Conservation (phyloP, 92 coral and sea anemone genomes). For the Isaurus tuberculatus region DNA sequence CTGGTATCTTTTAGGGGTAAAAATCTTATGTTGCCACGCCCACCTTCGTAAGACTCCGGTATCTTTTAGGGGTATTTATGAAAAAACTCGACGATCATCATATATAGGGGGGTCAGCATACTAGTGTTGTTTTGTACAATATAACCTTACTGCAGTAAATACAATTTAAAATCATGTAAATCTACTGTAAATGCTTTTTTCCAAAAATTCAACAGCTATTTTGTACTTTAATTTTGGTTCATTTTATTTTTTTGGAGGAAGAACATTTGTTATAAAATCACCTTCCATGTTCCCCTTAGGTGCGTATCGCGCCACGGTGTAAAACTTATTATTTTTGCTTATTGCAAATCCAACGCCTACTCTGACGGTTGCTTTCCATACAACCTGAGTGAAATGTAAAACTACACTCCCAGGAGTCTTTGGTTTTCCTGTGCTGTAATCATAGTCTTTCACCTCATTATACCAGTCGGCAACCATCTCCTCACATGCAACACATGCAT, state of each 20-base stretch:
- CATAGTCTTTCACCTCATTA: conserved; percentile 42
- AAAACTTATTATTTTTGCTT: conserved; percentile 38
- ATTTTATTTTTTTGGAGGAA: neutral
- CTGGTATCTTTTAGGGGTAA: no score
- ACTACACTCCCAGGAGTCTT: conserved; percentile 7
- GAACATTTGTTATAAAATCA: conserved; percentile 19
- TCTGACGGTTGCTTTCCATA: conserved; percentile 53
- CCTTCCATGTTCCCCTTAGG: conserved; percentile 50
- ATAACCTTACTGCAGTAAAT: no score
- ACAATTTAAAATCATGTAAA: no score
- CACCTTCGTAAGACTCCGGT: no score
- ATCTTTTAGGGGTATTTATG: no score
- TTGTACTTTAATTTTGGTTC: neutral
- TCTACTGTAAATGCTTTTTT: no score
- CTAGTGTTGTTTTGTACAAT: no score
- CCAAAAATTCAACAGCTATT: no score
- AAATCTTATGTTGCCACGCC: no score
- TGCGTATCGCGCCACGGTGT: conserved; percentile 55
- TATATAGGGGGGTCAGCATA: no score
- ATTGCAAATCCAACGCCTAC: conserved; percentile 49
- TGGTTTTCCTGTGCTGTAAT: conserved; percentile 34
- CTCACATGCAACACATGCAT: conserved; percentile 44
- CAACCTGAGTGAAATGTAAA: conserved; percentile 47
- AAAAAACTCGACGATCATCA: no score
- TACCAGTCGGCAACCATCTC: conserved; percentile 51